Conservation (phyloP, 2,113 vertebrate genomes). For the Tretioscincus oriximinensis region DNA sequence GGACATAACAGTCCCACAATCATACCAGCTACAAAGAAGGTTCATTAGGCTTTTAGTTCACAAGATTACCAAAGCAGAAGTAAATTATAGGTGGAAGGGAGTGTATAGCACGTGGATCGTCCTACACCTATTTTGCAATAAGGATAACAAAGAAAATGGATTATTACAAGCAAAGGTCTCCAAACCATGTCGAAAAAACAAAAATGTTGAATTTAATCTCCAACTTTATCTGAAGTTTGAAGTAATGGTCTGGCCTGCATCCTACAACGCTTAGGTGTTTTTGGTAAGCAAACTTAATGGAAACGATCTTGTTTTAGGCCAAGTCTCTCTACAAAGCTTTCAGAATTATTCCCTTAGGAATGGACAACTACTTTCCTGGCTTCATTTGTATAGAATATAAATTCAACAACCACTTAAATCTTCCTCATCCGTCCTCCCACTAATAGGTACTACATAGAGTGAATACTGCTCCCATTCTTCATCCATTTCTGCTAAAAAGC, state of each 20-base stretch:
- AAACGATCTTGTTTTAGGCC: not conserved
- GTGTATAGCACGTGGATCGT: not conserved
- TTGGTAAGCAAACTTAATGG: not conserved
- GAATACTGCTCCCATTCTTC: not conserved
- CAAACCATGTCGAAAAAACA: too few relatives aligned
- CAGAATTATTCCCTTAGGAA: not conserved
- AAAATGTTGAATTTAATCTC: not conserved
- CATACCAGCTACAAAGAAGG: not conserved
- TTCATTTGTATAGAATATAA: conserved; percentile 1
- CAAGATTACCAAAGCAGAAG: not conserved
- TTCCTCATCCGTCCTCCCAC: conserved; percentile 1
- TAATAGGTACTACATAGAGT: not conserved
- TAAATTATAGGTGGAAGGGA: too few relatives aligned
- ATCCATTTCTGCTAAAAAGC: not conserved
- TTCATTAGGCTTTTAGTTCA: not conserved
- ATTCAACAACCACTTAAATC: not conserved
- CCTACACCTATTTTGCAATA: not conserved
- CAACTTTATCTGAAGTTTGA: not conserved
- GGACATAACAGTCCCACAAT: not conserved
- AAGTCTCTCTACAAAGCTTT: not conserved
- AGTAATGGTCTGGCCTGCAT: not conserved
- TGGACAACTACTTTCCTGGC: not conserved
- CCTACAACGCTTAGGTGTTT: conserved; percentile 3
- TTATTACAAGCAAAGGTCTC: not conserved
- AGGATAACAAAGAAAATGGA: not conserved